Evolutionary conservation across 1,140 invertebrate genomes (phyloP).

Genomic region (Asbolus verrucosus): DNA sequence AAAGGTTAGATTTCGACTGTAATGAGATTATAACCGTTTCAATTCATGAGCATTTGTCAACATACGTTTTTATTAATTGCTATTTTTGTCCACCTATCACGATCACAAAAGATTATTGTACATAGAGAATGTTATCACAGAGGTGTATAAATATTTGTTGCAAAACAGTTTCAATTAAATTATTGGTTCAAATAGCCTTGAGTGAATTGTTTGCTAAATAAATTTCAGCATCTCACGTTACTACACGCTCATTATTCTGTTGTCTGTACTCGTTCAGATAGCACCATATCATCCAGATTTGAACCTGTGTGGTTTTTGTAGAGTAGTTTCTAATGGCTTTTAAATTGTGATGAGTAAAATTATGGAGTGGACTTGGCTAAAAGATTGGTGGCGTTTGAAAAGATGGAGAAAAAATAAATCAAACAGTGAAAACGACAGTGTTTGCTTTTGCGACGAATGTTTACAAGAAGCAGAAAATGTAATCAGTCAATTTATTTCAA

Average conservation of each 20-base stretch:
- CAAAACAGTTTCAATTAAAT: slow-evolving; percentile 24
- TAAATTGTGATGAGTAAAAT: slow-evolving; percentile 39
- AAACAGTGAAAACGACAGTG: slow-evolving; percentile 69
- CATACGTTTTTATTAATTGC: too few relatives aligned
- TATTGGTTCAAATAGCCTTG: slow-evolving; percentile 21
- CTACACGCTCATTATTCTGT: slow-evolving; percentile 5
- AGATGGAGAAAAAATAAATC: slow-evolving; percentile 73
- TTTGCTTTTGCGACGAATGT: slow-evolving; percentile 81
- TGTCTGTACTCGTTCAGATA: neutral
- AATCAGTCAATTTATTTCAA: slow-evolving; percentile 35
- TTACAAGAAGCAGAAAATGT: slow-evolving; percentile 66
- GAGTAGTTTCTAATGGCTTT: slow-evolving; percentile 30
- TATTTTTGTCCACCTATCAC: neutral
- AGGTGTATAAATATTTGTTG: slow-evolving; percentile 36
- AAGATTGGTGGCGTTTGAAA: slow-evolving; percentile 82
- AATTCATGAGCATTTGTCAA: too few relatives aligned
- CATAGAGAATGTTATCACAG: neutral
- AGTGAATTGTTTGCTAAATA: slow-evolving; percentile 13
- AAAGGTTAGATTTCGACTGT: neutral
- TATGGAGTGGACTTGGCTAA: slow-evolving; percentile 82
- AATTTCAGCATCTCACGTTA: slow-evolving; percentile 11
- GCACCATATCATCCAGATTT: neutral
- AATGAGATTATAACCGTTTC: neutral
- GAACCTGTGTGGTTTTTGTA: slow-evolving; percentile 29
- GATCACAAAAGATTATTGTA: neutral